Conservation (phyloP, 1,140 invertebrate species). For the Caenorhabditis latens region DNA sequence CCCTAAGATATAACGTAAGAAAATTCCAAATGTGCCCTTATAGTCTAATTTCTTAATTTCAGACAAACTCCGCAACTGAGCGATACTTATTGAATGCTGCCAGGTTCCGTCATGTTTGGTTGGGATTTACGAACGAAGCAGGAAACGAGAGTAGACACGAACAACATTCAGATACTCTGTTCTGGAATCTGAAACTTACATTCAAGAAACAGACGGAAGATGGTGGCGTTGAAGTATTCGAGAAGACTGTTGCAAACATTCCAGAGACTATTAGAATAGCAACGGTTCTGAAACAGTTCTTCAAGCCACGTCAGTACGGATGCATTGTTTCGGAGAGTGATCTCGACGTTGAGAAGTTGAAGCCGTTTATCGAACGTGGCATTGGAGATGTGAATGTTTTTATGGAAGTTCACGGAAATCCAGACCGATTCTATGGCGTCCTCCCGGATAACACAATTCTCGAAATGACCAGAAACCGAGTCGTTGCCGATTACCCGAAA, state of each 20-base stretch:
- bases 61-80: slow-evolving; percentile 30
- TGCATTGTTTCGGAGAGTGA: slow-evolving; percentile 65
- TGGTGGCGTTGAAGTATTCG: slow-evolving; percentile 55
- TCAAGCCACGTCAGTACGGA: slow-evolving; percentile 65
- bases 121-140: slow-evolving; percentile 10
- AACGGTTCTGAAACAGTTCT: slow-evolving; percentile 66
- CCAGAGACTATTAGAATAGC: slow-evolving; percentile 63
- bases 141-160: slow-evolving; percentile 65
- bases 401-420: slow-evolving; percentile 61
- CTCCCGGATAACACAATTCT: slow-evolving; percentile 62
- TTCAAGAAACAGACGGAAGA: slow-evolving; percentile 55
- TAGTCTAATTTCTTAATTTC: background rate
- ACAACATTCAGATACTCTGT: slow-evolving; percentile 67
- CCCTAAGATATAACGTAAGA: background rate
- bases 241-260: slow-evolving; percentile 60
- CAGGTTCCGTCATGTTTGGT: slow-evolving; percentile 27
- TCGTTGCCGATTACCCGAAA: slow-evolving; percentile 65
- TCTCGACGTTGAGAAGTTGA: slow-evolving; percentile 63
- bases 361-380: slow-evolving; percentile 63
- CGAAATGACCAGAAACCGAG: slow-evolving; percentile 64
- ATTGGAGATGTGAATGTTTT: slow-evolving; percentile 57
- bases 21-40: background rate
- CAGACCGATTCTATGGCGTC: slow-evolving; percentile 64
- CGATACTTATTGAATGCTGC: slow-evolving; percentile 30
- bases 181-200: slow-evolving; percentile 64